Conservation (phyloP, 2,113 vertebrate genomes). For the Cepphus grylle region DNA sequence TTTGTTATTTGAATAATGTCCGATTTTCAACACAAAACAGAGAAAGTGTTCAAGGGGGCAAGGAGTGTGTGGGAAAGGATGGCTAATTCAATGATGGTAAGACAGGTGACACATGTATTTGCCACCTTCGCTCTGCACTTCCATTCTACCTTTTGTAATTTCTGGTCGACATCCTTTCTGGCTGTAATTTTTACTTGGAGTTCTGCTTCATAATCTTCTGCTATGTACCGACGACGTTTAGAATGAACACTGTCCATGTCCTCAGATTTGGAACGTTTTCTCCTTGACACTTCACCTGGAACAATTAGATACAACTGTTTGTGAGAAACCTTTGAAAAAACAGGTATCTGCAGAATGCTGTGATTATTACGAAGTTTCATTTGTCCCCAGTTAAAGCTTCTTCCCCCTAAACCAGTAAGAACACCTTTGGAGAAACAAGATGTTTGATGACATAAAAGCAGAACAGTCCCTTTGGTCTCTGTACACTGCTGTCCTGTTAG, state of each 20-base stretch:
- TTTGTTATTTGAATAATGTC: neutral
- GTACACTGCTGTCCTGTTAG: neutral
- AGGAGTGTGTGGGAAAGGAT: neutral
- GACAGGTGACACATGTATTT: neutral
- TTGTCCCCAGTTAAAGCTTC: neutral
- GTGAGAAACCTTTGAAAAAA: neutral
- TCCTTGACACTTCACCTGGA: constrained; percentile 73
- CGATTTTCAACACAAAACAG: neutral
- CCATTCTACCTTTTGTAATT: constrained; percentile 86
- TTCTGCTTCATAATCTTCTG: constrained; percentile 86
- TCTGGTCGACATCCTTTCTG: constrained; percentile 84
- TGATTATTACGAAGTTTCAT: neutral
- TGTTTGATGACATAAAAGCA: neutral
- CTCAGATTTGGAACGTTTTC: constrained; percentile 82
- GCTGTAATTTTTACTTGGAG: constrained; percentile 92
- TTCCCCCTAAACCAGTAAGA: neutral
- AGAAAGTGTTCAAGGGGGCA: neutral
- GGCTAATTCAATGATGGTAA: neutral
- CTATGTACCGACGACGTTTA: constrained; percentile 75
- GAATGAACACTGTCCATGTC: constrained; percentile 77
- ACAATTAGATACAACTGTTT: neutral
- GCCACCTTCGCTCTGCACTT: neutral
- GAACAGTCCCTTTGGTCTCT: neutral
- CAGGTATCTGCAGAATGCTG: neutral
- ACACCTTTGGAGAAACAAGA: neutral